phyloP scores from a whole-genome alignment of 1,140 invertebrate genomes.

The Hirudo medicinalis region DNA sequence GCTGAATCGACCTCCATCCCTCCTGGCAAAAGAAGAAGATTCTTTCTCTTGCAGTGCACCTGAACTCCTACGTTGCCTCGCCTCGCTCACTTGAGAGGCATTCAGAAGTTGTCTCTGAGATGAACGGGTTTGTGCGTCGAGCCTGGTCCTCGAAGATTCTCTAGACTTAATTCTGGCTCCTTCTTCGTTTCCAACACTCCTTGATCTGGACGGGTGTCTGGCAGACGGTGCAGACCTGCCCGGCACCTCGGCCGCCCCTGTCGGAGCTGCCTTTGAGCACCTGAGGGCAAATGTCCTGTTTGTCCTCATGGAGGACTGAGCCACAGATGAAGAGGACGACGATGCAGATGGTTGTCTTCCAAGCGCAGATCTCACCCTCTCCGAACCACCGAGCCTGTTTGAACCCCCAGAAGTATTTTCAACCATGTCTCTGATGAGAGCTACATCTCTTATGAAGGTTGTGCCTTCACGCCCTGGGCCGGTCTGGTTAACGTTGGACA shows the following conservation, averaged over 20 bases:
- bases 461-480: background rate
- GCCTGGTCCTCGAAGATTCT: no score
- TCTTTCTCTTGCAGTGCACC: background rate
- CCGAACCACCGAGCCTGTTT: background rate
- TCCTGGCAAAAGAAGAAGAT: background rate
- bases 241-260: no score
- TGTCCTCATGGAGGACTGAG: background rate
- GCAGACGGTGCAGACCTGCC: background rate
- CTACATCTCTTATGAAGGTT: background rate
- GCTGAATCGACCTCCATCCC: slow-evolving; percentile 15
- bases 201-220: background rate
- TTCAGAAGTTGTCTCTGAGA: background rate
- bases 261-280: slow-evolving; percentile 3
- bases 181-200: background rate
- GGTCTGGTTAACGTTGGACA: slow-evolving; percentile 1
- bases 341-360: background rate
- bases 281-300: slow-evolving; percentile 11
- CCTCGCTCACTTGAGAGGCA: background rate
- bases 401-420: background rate
- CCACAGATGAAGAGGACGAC: no score
- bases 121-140: background rate
- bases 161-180: background rate
- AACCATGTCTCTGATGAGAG: slow-evolving; percentile 5
- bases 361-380: background rate
- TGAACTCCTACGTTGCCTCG: background rate